A percentile compares a stretch with the other conserved stretches of the same genome.
Conservation (phyloP, 2,113 vertebrate species). For the Chaetops frenatus region DNA sequence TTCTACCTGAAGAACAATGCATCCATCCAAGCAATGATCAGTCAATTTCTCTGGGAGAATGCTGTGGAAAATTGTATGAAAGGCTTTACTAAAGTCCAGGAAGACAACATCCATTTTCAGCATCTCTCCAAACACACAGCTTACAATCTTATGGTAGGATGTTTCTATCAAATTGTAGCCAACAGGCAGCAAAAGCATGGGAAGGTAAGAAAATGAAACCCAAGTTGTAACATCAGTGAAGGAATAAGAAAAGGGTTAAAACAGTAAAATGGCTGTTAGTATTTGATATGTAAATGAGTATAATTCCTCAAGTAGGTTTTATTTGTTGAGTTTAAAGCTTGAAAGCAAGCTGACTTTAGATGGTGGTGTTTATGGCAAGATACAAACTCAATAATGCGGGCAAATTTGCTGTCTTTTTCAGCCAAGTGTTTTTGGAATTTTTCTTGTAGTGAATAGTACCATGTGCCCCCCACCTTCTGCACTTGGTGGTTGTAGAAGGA, state of each 20-base stretch:
- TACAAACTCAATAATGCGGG: background rate
- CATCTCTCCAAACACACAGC: background rate
- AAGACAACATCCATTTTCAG: background rate
- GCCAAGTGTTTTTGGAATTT: background rate
- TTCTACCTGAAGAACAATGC: background rate
- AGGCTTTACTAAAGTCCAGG: background rate
- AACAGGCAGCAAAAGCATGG: background rate
- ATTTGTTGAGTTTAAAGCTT: background rate
- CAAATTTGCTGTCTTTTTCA: background rate
- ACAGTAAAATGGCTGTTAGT: background rate
- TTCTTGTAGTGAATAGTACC: background rate
- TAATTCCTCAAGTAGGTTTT: background rate
- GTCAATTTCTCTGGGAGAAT: background rate
- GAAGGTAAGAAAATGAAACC: background rate
- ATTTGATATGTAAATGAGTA: background rate
- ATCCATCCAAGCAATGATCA: background rate
- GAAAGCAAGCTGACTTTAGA: background rate
- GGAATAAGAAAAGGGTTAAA: background rate
- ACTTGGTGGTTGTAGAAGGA: background rate
- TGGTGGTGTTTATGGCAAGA: background rate
- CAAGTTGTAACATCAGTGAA: background rate
- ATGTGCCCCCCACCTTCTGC: rapidly evolving
- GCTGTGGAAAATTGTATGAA: background rate
- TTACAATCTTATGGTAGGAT: background rate
- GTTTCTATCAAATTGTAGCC: background rate